phyloP scores from a whole-genome alignment of 2,888 invertebrate species.

The Brachynemurus nebulosus region DNA sequence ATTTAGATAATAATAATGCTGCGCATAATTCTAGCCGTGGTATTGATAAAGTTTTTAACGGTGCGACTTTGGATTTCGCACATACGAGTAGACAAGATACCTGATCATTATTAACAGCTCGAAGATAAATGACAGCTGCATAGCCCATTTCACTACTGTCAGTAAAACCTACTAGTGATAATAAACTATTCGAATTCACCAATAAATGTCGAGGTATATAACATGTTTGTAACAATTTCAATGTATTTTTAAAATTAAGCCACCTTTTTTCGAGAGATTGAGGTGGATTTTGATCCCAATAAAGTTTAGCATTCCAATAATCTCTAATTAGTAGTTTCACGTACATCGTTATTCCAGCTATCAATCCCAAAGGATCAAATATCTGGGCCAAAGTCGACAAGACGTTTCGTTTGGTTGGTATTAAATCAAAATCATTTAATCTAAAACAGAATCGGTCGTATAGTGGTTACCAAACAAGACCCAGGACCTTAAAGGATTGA shows the following conservation, averaged over 20 bases:
- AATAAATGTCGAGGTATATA: slow-evolving; percentile 1
- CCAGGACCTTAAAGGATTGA: no score
- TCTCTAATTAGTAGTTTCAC: slow-evolving; percentile 7
- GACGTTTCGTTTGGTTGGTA: no score
- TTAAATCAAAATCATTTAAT: no score
- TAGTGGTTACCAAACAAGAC: no score
- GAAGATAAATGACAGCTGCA: background rate
- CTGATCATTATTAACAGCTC: background rate
- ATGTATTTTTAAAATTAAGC: background rate
- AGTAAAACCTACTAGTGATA: slow-evolving; percentile 2
- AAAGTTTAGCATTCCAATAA: background rate
- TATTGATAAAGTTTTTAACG: no score
- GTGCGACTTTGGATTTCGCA: background rate
- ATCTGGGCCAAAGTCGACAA: slow-evolving; percentile 5
- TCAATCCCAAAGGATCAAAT: slow-evolving; percentile 12
- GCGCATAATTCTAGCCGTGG: slow-evolving; percentile 3
- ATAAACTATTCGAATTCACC: background rate
- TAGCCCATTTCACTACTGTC: background rate
- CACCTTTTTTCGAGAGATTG: background rate
- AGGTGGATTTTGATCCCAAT: background rate
- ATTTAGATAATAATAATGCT: background rate
- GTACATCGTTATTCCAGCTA: slow-evolving; percentile 8
- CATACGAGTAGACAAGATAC: background rate
- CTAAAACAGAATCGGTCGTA: background rate
- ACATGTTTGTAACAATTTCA: background rate